phyloP scores from a whole-genome alignment of 1,140 invertebrate species.

The Streblospio benedicti region DNA sequence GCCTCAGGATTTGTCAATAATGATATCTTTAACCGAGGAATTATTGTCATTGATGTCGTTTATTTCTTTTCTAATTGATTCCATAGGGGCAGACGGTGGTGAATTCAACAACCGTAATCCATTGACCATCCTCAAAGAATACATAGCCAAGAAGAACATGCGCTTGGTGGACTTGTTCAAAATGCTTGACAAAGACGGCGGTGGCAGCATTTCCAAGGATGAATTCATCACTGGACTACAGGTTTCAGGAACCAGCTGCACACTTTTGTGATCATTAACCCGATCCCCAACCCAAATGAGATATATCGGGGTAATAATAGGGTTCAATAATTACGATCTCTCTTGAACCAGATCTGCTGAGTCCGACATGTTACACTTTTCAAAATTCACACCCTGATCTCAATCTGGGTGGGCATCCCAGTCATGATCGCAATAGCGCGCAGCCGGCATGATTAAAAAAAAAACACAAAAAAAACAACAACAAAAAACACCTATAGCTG shows the following conservation, averaged over 20 bases:
- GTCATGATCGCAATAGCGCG: no score
- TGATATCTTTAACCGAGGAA: background rate
- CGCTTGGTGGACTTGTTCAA: constrained; percentile 12
- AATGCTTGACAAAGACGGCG: constrained; percentile 3
- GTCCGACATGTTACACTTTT: no score
- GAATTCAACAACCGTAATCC: background rate
- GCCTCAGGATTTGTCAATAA: background rate
- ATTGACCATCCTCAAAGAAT: constrained; percentile 7
- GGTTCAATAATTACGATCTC: no score
- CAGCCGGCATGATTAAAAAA: no score
- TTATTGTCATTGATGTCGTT: background rate
- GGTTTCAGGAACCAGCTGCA: background rate
- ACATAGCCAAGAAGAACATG: constrained; percentile 2
- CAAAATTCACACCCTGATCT: no score
- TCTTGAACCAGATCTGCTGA: no score
- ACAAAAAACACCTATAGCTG: no score
- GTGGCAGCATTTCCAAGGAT: background rate
- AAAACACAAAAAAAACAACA: no score
- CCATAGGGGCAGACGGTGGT: background rate
- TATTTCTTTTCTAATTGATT: background rate
- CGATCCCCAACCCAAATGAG: no score
- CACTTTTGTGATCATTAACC: no score
- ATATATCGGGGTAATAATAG: no score
- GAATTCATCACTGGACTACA: constrained; percentile 8
- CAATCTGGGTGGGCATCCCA: no score